These are phyloP conservation scores for Craterocephalus amniculus DNA, from an alignment of 2,797 vertebrate genomes.

Conservation along the genomic window DNA sequence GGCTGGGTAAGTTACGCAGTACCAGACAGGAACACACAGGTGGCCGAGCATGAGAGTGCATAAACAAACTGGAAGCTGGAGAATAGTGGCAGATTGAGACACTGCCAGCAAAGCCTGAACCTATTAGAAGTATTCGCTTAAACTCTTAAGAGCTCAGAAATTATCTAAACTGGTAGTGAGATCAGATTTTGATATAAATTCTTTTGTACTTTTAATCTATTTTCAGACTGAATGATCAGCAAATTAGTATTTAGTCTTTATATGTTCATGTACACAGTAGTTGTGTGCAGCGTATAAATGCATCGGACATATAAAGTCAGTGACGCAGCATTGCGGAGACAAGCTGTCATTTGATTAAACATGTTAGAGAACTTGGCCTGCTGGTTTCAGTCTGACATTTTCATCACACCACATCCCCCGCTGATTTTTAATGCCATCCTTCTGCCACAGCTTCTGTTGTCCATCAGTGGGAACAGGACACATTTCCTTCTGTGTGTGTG, in stretches of 20 bases:
- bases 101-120: constrained; percentile 2
- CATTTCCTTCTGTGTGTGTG: constrained; percentile 23
- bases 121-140: too few relatives aligned
- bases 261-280: neutral
- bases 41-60: constrained; percentile 26
- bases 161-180: too few relatives aligned
- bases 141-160: constrained; percentile 24
- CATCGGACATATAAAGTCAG: neutral
- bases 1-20: constrained; percentile 88
- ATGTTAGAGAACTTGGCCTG: constrained; percentile 58
- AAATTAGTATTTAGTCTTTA: too few relatives aligned
- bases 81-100: constrained; percentile 6
- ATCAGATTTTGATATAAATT: constrained; percentile 8
- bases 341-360: constrained; percentile 65
- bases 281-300: neutral
- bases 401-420: constrained; percentile 61
- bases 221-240: neutral
- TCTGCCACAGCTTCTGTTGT: constrained; percentile 72
- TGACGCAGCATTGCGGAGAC: neutral
- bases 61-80: constrained; percentile 28
- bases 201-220: neutral
- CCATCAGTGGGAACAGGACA: constrained; percentile 54
- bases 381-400: constrained; percentile 73
- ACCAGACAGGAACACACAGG: constrained; percentile 31
- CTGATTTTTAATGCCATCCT: constrained; percentile 73